phyloP scores from a whole-genome alignment of 1,140 invertebrate species.

The Araneus ventricosus region DNA sequence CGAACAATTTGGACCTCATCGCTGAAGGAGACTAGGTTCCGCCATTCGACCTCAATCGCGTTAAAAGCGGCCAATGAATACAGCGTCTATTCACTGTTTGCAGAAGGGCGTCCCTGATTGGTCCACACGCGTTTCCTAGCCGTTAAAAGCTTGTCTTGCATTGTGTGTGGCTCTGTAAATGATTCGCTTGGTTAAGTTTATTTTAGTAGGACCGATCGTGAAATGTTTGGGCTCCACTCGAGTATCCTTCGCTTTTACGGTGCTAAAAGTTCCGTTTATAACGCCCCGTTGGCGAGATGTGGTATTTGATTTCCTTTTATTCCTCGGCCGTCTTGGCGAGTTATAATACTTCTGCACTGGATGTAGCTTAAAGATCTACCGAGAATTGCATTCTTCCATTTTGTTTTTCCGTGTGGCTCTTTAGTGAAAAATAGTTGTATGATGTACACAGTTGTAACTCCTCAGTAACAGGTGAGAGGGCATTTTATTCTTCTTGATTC shows the following conservation, averaged over 20 bases:
- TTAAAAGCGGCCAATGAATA: slow-evolving; percentile 42
- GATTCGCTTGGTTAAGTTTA: slow-evolving; percentile 23
- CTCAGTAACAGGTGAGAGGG: no score
- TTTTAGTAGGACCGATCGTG: slow-evolving; percentile 6
- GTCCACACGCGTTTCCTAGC: slow-evolving; percentile 27
- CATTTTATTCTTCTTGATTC: no score
- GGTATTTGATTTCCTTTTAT: background rate
- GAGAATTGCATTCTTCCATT: no score
- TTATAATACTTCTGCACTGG: background rate
- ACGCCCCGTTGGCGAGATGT: background rate
- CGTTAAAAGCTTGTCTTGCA: slow-evolving; percentile 54
- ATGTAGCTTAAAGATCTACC: background rate
- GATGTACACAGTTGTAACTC: no score
- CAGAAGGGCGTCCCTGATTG: background rate
- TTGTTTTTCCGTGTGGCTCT: no score
- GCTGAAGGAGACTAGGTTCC: background rate
- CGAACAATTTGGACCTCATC: slow-evolving; percentile 14
- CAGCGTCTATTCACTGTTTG: slow-evolving; percentile 31
- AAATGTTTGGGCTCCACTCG: slow-evolving; percentile 10
- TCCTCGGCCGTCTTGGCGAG: background rate
- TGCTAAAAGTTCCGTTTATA: slow-evolving; percentile 29
- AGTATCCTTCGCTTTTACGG: background rate
- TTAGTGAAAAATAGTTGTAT: no score
- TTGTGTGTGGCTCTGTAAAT: slow-evolving; percentile 40
- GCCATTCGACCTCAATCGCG: slow-evolving; percentile 38